Evolutionary conservation across 37 sponge, comb jelly and placozoan genomes (phyloP), one percentile per base, ranked within the genome.

Genomic region (Axinella damicornis): DNA sequence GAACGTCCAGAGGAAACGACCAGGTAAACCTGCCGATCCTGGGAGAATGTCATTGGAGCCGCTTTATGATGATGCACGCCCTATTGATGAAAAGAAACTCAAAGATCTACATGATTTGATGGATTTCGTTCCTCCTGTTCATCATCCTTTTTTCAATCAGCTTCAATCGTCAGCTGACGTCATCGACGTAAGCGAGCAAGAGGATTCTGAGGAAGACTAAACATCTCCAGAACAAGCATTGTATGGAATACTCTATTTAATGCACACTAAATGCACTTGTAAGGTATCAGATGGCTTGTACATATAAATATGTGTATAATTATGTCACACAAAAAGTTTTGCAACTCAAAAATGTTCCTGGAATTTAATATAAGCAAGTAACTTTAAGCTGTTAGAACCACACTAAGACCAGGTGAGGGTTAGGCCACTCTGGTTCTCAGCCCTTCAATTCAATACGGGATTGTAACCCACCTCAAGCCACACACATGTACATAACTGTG

Each of bases 81-180:
- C 58, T 20, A 54, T 80, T 35, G 68, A 65, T 13, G 52, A 6
- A 1, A 69, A 52, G 19, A 80, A 80, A 40, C 46, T 69, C 30
- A 12, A 33, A 22, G 81, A 80, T 39, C 32, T 65, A 1, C 33
- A 33, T 2, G 41, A 11, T 64, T 46, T 80, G 27, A 32, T 69
- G 57, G 60, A 68, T 11, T 80, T 78, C 34, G 41, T 78, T 34
- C 79, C 79, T 2, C 79, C 75, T 12, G 34, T 57, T 28, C 31
- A 74, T 57, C 75, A 74, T 57, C 34, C 57, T 31, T 74, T 74
- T 57, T 57, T 56, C 30, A 18, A 67, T 32, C 34, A 25, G 12
- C 69, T 67, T 2, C 34, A 30, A 30, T 25, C 62, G 27, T 67
- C 69, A 5, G 34, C 2, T 67, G 69, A 67, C 30, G 69, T 25